A percentile compares a stretch with the other conserved stretches of the same genome.
These are phyloP conservation scores for Aphodius granarius DNA, from an alignment of 2,888 invertebrate species.

Conservation along the genomic window DNA sequence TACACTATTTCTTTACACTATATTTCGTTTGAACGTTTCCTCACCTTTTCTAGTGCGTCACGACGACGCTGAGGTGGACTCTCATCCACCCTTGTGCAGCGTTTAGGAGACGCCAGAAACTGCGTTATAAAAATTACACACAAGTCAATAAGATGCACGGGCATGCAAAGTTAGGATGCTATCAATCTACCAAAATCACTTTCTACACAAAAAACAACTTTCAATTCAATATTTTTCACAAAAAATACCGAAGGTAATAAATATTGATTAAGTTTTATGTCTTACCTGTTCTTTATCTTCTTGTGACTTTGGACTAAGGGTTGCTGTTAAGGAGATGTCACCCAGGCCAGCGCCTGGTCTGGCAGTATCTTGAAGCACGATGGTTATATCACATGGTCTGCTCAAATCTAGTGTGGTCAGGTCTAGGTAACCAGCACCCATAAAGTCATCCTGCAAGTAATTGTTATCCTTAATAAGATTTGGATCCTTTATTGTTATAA, in stretches of 20 bases:
- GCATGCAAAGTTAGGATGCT: background rate
- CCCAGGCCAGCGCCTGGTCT: conserved; percentile 72
- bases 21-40: background rate
- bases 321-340: conserved; percentile 79
- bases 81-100: background rate
- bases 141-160: background rate
- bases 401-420: conserved; percentile 81
- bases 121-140: background rate
- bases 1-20: background rate
- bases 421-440: conserved; percentile 89
- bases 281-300: conserved; percentile 92
- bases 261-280: background rate
- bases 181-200: background rate
- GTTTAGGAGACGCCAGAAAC: background rate
- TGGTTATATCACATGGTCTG: conserved; percentile 72
- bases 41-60: background rate
- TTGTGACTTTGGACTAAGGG: conserved; percentile 89
- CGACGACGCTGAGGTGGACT: background rate
- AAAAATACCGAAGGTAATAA: background rate
- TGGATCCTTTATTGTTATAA: too few relatives aligned
- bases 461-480: background rate
- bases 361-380: conserved; percentile 78
- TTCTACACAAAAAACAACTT: background rate
- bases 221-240: too few relatives aligned
- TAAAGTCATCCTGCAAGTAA: conserved; percentile 84